These are phyloP conservation scores for Pollicipes pollicipes DNA, from an alignment of 1,140 invertebrate species.

Conservation along the genomic window DNA sequence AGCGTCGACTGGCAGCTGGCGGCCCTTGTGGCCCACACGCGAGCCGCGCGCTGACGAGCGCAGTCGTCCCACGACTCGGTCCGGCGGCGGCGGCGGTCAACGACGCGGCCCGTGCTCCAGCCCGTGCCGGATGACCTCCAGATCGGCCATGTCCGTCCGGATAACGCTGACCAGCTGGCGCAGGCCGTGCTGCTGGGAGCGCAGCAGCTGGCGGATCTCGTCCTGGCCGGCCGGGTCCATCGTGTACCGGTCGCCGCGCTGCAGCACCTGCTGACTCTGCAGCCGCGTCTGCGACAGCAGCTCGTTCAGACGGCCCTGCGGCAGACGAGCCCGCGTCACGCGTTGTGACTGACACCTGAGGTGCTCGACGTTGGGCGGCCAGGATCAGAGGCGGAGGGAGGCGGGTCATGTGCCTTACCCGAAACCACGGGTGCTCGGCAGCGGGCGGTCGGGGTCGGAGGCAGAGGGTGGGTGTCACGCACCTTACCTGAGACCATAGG, in stretches of 20 bases:
- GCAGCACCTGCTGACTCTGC: slow-evolving; percentile 28
- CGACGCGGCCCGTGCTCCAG: neutral
- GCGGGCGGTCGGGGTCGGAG: too few relatives aligned
- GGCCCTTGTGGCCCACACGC: too few relatives aligned
- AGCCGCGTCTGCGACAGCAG: slow-evolving; percentile 69
- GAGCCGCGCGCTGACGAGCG: too few relatives aligned
- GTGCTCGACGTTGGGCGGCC: neutral
- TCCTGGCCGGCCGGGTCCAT: neutral
- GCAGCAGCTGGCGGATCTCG: neutral
- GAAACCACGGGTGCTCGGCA: too few relatives aligned
- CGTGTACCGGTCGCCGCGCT: neutral
- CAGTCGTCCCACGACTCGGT: too few relatives aligned
- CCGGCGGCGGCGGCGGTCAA: neutral
- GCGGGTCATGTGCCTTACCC: too few relatives aligned
- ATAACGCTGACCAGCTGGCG: neutral
- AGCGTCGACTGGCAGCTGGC: too few relatives aligned
- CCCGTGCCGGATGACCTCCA: neutral
- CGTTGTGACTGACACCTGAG: neutral
- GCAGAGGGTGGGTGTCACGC: too few relatives aligned
- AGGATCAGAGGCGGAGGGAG: neutral
- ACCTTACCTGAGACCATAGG: too few relatives aligned
- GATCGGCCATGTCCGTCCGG: neutral
- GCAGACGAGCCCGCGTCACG: neutral
- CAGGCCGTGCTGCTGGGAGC: neutral
- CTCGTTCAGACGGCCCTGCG: slow-evolving; percentile 67